A percentile compares a stretch with the other conserved stretches of the same genome.
Evolutionary conservation across 2,797 vertebrate species (phyloP).

Genomic region (Tragopan temminckii): DNA sequence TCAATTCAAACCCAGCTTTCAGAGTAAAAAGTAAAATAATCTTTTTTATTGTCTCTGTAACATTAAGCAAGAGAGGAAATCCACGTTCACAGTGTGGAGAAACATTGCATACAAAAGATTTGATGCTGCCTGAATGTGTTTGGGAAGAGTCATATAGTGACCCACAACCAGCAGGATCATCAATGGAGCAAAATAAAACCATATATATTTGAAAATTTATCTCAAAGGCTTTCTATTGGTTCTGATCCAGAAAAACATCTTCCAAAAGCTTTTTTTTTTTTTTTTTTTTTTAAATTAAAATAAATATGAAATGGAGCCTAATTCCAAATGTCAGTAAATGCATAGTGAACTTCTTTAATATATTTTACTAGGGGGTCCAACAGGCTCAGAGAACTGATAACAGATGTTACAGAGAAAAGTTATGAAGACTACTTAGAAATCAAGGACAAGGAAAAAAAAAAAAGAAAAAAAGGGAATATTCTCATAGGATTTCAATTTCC

Average conservation of each 20-base stretch:
- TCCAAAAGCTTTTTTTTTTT: neutral
- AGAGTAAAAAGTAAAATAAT: constrained; percentile 14
- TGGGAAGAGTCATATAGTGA: neutral
- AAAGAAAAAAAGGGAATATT: neutral
- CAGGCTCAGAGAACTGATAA: neutral
- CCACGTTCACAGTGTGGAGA: neutral
- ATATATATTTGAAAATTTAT: neutral
- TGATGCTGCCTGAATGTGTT: neutral
- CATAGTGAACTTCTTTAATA: constrained; percentile 18
- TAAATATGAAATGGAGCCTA: neutral
- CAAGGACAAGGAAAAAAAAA: neutral
- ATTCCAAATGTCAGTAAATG: neutral
- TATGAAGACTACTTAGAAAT: neutral
- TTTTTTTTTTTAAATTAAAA: neutral
- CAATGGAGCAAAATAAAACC: constrained; percentile 2
- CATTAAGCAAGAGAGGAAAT: constrained; percentile 17
- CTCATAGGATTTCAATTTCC: neutral
- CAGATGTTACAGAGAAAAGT: neutral
- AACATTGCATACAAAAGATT: neutral
- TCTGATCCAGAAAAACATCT: neutral
- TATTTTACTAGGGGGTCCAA: neutral
- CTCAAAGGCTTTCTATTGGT: neutral
- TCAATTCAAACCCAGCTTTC: constrained; percentile 47
- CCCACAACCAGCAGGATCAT: neutral
- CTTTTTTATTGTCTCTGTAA: neutral